A percentile compares a stretch with the other conserved stretches of the same genome.
Conservation (phyloP, 2,797 vertebrate genomes). For the Smutsia temminckii region DNA sequence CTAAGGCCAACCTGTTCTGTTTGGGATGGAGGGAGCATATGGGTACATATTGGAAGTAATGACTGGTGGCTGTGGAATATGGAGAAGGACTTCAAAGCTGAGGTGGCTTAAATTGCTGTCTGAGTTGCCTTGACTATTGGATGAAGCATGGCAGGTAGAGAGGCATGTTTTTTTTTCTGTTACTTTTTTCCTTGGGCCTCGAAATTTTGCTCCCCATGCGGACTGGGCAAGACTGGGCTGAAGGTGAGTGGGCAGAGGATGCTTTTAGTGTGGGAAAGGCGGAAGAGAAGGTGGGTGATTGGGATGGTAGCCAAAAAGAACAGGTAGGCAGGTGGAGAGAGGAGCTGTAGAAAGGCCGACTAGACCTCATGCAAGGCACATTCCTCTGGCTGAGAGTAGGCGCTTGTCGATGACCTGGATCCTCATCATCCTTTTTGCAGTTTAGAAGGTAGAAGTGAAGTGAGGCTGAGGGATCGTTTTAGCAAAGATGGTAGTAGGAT, state of each 20-base stretch:
- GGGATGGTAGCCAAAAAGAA: not conserved
- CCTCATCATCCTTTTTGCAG: not conserved
- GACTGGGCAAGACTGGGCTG: not conserved
- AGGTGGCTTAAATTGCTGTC: not conserved
- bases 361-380: not conserved
- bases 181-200: not conserved
- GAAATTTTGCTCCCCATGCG: not conserved
- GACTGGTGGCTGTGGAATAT: not conserved
- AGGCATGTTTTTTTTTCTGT: not conserved
- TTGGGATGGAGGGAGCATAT: not conserved
- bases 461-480: not conserved
- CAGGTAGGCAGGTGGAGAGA: not conserved
- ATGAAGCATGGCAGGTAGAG: not conserved
- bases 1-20: not conserved
- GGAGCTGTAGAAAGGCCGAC: not conserved
- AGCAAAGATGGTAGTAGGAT: not conserved
- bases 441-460: slow-evolving; percentile 8
- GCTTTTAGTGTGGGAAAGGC: not conserved
- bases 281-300: not conserved
- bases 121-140: not conserved
- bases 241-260: not conserved
- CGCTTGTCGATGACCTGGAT: not conserved
- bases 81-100: not conserved
- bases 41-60: not conserved
- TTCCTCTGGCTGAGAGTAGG: not conserved